These are phyloP conservation scores for Chaenocephalus aceratus DNA, from an alignment of 2,113 vertebrate genomes.

Conservation along the genomic window DNA sequence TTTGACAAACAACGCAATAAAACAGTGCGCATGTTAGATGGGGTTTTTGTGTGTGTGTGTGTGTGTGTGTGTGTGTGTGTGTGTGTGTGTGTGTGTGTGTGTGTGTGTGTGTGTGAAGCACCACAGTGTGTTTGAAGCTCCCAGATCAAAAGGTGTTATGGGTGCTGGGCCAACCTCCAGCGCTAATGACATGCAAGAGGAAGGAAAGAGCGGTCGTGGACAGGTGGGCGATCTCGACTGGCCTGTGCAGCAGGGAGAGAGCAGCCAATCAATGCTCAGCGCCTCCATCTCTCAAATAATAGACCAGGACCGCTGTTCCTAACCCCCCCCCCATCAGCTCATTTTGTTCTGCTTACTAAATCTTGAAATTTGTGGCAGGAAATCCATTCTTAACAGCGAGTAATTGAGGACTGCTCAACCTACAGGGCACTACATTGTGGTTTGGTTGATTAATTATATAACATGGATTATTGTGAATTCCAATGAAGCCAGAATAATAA, in stretches of 20 bases:
- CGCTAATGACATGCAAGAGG: slow-evolving; percentile 53
- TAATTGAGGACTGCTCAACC: slow-evolving; percentile 38
- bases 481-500: slow-evolving; percentile 30
- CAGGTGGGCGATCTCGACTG: slow-evolving; percentile 34
- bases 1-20: not conserved
- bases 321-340: not conserved
- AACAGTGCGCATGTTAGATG: not conserved
- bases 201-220: slow-evolving; percentile 29
- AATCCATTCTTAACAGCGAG: slow-evolving; percentile 32
- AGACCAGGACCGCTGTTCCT: not conserved
- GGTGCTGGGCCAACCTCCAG: slow-evolving; percentile 36
- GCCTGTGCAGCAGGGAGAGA: slow-evolving; percentile 28
- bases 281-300: slow-evolving; percentile 41
- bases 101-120: slow-evolving; percentile 28
- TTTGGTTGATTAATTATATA: slow-evolving; percentile 40
- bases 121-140: slow-evolving; percentile 36
- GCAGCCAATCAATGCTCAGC: slow-evolving; percentile 16
- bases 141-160: slow-evolving; percentile 40
- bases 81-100: slow-evolving; percentile 1
- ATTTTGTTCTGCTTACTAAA: slow-evolving; percentile 38
- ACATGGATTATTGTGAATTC: slow-evolving; percentile 29
- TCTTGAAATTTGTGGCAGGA: slow-evolving; percentile 17
- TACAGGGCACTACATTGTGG: not conserved
- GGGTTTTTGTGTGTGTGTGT: not conserved
- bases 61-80: not conserved